Evolutionary conservation across 2,888 invertebrate species (phyloP).

Genomic region (Disparrhopalites patrizii): DNA sequence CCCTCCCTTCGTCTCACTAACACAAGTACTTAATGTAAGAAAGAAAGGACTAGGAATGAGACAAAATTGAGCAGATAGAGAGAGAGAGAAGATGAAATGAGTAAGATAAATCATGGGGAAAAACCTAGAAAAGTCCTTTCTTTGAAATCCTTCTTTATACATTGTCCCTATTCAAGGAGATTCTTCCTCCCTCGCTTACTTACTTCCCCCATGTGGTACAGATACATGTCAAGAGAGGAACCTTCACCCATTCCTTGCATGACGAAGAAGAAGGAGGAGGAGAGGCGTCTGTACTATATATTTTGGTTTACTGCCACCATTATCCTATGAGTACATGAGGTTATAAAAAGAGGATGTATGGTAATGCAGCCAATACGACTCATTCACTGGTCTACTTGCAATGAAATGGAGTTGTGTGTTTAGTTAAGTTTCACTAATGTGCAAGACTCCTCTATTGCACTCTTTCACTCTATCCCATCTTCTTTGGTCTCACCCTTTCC

Average conservation of each 20-base stretch:
- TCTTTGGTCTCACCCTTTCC: neutral
- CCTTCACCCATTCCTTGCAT: too few species aligned
- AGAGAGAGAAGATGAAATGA: conserved; percentile 24
- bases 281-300: neutral
- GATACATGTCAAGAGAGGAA: neutral
- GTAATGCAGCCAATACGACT: too few species aligned
- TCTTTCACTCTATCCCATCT: neutral
- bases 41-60: conserved; percentile 6
- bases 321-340: too few species aligned
- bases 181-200: too few species aligned
- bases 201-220: too few species aligned
- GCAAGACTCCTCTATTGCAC: neutral
- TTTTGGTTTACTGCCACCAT: too few species aligned
- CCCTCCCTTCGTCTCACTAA: too few species aligned
- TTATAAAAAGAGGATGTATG: too few species aligned
- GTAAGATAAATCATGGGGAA: conserved; percentile 23
- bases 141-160: conserved; percentile 6
- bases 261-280: neutral
- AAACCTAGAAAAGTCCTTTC: conserved; percentile 7
- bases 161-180: conserved; percentile 1
- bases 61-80: conserved; percentile 23
- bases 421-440: conserved; percentile 15
- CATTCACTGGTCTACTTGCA: neutral
- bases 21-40: neutral
- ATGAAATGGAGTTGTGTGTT: conserved; percentile 17